Conservation (phyloP, 2,113 vertebrate genomes). For the Antigone vipio region DNA sequence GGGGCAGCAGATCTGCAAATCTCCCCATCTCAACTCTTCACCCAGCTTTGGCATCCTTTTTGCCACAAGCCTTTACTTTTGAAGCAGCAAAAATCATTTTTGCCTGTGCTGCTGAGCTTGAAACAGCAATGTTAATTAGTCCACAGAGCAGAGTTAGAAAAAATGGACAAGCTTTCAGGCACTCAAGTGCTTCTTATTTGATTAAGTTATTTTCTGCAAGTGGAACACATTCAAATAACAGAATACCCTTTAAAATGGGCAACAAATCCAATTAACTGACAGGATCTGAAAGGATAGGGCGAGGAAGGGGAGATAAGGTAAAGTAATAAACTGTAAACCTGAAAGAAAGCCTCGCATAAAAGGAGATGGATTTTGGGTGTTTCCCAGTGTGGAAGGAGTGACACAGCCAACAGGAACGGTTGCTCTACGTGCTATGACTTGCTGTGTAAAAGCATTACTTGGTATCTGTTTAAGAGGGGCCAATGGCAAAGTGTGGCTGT, state of each 20-base stretch:
- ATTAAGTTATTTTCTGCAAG: slow-evolving; percentile 37
- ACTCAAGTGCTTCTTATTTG: slow-evolving; percentile 20
- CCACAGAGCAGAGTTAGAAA: slow-evolving; percentile 20
- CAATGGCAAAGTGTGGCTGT: background rate
- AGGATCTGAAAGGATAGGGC: background rate
- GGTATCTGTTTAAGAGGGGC: background rate
- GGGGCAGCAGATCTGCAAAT: background rate
- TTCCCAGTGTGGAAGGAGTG: background rate
- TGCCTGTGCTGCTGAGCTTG: slow-evolving; percentile 10
- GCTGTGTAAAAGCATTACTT: background rate
- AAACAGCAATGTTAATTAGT: slow-evolving; percentile 32
- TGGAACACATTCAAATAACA: slow-evolving; percentile 21
- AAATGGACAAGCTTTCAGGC: slow-evolving; percentile 29
- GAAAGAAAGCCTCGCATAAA: background rate
- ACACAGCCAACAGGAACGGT: background rate
- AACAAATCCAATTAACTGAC: slow-evolving; percentile 36
- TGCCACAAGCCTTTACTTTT: background rate
- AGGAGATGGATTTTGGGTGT: background rate
- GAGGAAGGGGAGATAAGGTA: background rate
- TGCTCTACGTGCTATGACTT: background rate
- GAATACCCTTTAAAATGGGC: slow-evolving; percentile 9
- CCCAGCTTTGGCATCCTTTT: background rate
- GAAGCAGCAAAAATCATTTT: background rate
- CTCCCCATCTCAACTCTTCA: background rate
- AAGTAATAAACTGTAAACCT: background rate